Evolutionary conservation across 2,888 invertebrate species (phyloP).

Genomic region (Acanthococcus lagerstroemiae): DNA sequence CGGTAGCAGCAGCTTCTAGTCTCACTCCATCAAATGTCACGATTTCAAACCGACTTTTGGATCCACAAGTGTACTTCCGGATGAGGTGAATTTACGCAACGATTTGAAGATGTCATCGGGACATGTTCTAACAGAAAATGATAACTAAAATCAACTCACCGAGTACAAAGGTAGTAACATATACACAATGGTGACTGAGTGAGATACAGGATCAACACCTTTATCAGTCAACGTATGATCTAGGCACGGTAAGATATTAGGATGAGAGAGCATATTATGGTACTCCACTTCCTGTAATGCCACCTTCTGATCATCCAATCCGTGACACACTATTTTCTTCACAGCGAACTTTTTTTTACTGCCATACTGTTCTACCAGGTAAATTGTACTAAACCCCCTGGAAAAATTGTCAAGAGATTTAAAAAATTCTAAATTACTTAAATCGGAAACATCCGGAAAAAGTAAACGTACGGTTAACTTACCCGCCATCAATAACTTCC

Average conservation of each 20-base stretch:
- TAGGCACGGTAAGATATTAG: slow-evolving; percentile 59
- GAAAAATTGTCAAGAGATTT: slow-evolving; percentile 7
- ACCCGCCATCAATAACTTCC: slow-evolving; percentile 68
- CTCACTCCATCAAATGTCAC: too few species aligned
- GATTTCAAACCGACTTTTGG: too few species aligned
- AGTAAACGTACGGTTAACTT: slow-evolving; percentile 41
- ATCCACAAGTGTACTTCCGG: too few species aligned
- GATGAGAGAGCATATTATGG: slow-evolving; percentile 55
- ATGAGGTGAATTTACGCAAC: neutral
- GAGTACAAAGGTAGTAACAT: slow-evolving; percentile 23
- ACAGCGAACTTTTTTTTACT: slow-evolving; percentile 61
- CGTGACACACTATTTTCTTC: slow-evolving; percentile 71
- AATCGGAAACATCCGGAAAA: too few species aligned
- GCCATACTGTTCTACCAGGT: neutral
- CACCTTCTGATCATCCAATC: slow-evolving; percentile 60
- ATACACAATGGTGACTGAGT: slow-evolving; percentile 6
- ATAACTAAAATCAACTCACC: slow-evolving; percentile 13
- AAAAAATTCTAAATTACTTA: too few species aligned
- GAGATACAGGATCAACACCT: slow-evolving; percentile 47
- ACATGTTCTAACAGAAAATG: slow-evolving; percentile 13
- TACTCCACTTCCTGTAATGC: slow-evolving; percentile 65
- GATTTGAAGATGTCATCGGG: neutral
- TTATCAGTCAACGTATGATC: slow-evolving; percentile 58
- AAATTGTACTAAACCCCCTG: slow-evolving; percentile 22
- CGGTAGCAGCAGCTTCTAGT: too few species aligned